Evolutionary conservation across 2,797 vertebrate genomes (phyloP).

Genomic region (Dermochelys coriacea): DNA sequence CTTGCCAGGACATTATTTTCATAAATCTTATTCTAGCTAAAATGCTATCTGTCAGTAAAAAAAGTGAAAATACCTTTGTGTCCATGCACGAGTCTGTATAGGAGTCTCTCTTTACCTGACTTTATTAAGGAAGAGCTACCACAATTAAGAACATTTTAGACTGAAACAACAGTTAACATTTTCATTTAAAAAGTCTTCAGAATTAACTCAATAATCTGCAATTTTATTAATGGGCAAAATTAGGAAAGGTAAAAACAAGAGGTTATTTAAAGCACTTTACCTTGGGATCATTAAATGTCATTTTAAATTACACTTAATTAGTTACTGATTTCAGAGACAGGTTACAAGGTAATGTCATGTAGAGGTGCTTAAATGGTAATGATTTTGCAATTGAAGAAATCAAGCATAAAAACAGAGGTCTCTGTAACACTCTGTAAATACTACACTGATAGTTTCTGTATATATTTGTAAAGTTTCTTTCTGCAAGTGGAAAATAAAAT

Average conservation of each 20-base stretch:
- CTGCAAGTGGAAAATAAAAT: constrained; percentile 10
- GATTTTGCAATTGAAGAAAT: constrained; percentile 37
- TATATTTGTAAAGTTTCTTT: constrained; percentile 28
- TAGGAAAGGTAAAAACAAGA: constrained; percentile 10
- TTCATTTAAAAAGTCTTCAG: constrained; percentile 18
- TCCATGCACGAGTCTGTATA: background rate
- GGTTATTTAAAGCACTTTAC: constrained; percentile 20
- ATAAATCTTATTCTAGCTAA: background rate
- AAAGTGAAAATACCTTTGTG: background rate
- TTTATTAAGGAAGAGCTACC: background rate
- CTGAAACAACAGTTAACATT: background rate
- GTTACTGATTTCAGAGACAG: constrained; percentile 49
- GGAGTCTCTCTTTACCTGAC: background rate
- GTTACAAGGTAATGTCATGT: constrained; percentile 18
- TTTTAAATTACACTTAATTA: constrained; percentile 46
- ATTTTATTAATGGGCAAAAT: constrained; percentile 1
- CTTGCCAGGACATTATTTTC: background rate
- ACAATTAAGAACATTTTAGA: background rate
- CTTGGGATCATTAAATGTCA: constrained; percentile 21
- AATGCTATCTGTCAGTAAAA: background rate
- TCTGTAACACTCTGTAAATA: constrained; percentile 23
- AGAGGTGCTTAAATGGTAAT: constrained; percentile 27
- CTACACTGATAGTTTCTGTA: background rate
- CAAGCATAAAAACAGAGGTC: constrained; percentile 29
- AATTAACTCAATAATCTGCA: background rate